Conservation (phyloP, 2,888 invertebrate species). For the Spodoptera exigua region DNA sequence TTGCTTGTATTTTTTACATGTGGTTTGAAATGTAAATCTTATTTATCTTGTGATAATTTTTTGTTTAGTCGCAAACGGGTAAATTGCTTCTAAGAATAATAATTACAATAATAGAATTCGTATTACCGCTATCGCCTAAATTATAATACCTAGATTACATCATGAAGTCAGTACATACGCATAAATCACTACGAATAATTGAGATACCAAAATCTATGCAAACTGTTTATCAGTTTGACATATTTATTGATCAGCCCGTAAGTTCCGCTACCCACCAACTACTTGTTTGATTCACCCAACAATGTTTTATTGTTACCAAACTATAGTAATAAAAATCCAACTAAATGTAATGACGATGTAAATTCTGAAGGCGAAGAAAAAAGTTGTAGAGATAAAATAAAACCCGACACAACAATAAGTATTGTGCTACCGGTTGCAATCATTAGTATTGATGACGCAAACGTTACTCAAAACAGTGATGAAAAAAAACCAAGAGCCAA, state of each 20-base stretch:
- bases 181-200: slow-evolving; percentile 57
- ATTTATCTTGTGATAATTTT: slow-evolving; percentile 46
- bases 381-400: slow-evolving; percentile 69
- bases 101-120: slow-evolving; percentile 4
- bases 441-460: slow-evolving; percentile 89
- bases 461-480: slow-evolving; percentile 81
- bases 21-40: slow-evolving; percentile 48
- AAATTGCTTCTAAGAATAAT: too few species aligned
- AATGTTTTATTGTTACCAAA: slow-evolving; percentile 80
- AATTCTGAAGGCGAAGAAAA: slow-evolving; percentile 72
- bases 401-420: slow-evolving; percentile 80
- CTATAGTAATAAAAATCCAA: slow-evolving; percentile 78
- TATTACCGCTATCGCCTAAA: slow-evolving; percentile 20
- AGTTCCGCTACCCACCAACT: slow-evolving; percentile 45
- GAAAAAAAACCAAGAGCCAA: slow-evolving; percentile 84
- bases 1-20: slow-evolving; percentile 47
- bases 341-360: slow-evolving; percentile 88
- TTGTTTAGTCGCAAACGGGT: neutral
- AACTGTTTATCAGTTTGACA: slow-evolving; percentile 63
- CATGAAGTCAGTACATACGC: slow-evolving; percentile 39
- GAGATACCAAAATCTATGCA: slow-evolving; percentile 57
- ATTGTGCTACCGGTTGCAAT: slow-evolving; percentile 86
- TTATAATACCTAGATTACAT: slow-evolving; percentile 37
- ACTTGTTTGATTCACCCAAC: slow-evolving; percentile 65
- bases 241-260: slow-evolving; percentile 60